Evolutionary conservation across 2,888 invertebrate genomes (phyloP), one percentile per base, ranked within the genome.

Genomic region (Scotopteryx bipunctaria): DNA sequence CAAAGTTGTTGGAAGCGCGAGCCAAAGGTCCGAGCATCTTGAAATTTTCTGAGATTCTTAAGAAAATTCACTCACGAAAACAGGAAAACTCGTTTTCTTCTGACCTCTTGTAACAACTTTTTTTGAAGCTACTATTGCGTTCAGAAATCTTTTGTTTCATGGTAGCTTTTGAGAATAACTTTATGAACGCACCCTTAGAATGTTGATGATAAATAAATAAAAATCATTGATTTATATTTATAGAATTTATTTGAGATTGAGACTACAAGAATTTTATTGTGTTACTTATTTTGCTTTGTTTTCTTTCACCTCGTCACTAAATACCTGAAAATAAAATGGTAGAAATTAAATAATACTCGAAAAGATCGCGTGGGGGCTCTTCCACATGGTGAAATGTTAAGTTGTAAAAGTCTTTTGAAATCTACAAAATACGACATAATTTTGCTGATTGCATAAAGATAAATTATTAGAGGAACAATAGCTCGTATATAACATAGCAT

Each of bases 1-100:
- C 85, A 27, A 88, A 64, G 59, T 71, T 81, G 67, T 78, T 89
- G 27, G 82, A 81, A 49, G 82, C 70, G 63, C 90, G 86, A 63
- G 85, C 75, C 48, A 89, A 56, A 27, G 88, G 81, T 59, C 77
- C 74, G 52, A 84, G 65, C 90, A 90, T 90, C 73, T 80, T 86
- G 66, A 49, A 52, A 59, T 60, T 57, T 55, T 40, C 25, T 15
- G 43, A 56, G 57, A 56, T 61, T 58, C 42, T 42, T 19, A 41
- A 42, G 2, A 23, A 42, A 42, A 57, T 61, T 63, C 47, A 50
- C 36, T 60, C n/a, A n/a, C n/a, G 61, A 66, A 67, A 57, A 56
- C 55, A 57, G 61, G 65, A 70, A 58, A 67, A 63, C 66, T 71
- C 67, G 59, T 69, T 74, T 71, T 68, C 14, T 16, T 0, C 43